Conservation (phyloP, 2,888 invertebrate genomes). For the Agrotis segetum region DNA sequence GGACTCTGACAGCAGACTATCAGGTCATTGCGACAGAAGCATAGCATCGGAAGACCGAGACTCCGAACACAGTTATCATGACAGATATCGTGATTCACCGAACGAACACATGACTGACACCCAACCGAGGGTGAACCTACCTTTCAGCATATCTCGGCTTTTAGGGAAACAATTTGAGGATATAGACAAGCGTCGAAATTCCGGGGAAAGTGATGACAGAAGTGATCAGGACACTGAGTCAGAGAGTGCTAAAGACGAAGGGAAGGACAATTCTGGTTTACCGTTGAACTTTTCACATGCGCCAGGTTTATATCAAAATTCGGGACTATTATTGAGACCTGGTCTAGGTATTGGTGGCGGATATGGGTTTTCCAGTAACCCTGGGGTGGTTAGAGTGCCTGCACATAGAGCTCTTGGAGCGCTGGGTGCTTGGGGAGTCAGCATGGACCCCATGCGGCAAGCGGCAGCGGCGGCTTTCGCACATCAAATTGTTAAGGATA, state of each 20-base stretch:
- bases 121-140: conserved; percentile 91
- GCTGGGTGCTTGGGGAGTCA: conserved; percentile 90
- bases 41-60: conserved; percentile 90
- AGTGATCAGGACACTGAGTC: conserved; percentile 90
- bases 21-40: conserved; percentile 88
- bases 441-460: conserved; percentile 92
- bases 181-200: conserved; percentile 89
- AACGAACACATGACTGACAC: conserved; percentile 89
- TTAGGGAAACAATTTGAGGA: conserved; percentile 94
- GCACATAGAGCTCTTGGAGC: conserved; percentile 93
- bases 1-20: conserved; percentile 92
- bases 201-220: conserved; percentile 88
- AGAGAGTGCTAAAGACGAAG: conserved; percentile 87
- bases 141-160: conserved; percentile 96
- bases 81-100: conserved; percentile 87
- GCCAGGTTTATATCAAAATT: conserved; percentile 84
- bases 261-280: conserved; percentile 80
- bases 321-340: conserved; percentile 84
- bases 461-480: conserved; percentile 94
- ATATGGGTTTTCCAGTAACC: conserved; percentile 91
- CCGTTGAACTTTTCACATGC: conserved; percentile 86
- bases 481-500: conserved; percentile 95
- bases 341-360: conserved; percentile 88
- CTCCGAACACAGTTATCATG: conserved; percentile 90
- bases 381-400: conserved; percentile 95